Evolutionary conservation across 2,113 vertebrate species (phyloP).

Genomic region (Gallinago media): DNA sequence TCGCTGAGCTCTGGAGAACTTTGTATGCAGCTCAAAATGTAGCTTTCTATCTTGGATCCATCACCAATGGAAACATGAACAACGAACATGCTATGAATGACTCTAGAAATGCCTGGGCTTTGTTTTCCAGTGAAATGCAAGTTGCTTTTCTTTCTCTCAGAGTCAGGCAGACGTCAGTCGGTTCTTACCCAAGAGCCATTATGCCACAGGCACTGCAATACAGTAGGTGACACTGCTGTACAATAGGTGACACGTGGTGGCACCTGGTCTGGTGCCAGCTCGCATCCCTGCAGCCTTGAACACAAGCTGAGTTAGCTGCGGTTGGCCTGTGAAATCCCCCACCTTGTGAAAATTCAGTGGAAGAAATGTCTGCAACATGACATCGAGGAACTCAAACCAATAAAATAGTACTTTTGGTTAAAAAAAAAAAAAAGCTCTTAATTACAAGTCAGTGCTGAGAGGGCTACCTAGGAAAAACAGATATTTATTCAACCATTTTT

Average conservation of each 20-base stretch:
- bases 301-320: fast-evolving
- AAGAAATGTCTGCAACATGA: background rate
- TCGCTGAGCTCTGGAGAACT: background rate
- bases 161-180: fast-evolving
- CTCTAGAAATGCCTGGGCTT: background rate
- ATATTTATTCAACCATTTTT: background rate
- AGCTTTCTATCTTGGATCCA: background rate
- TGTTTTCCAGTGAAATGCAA: background rate
- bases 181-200: background rate
- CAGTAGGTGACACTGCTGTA: background rate
- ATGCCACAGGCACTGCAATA: background rate
- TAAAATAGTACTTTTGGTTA: background rate
- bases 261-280: background rate
- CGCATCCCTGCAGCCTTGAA: background rate
- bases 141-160: background rate
- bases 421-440: background rate
- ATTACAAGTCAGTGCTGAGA: background rate
- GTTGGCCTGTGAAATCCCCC: background rate
- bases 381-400: background rate
- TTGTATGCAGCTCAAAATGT: background rate
- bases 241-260: background rate
- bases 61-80: background rate
- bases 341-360: background rate
- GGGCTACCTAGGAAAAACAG: background rate
- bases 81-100: background rate